Evolutionary conservation across 2,888 invertebrate species (phyloP).

Genomic region (Polia nebulosa): DNA sequence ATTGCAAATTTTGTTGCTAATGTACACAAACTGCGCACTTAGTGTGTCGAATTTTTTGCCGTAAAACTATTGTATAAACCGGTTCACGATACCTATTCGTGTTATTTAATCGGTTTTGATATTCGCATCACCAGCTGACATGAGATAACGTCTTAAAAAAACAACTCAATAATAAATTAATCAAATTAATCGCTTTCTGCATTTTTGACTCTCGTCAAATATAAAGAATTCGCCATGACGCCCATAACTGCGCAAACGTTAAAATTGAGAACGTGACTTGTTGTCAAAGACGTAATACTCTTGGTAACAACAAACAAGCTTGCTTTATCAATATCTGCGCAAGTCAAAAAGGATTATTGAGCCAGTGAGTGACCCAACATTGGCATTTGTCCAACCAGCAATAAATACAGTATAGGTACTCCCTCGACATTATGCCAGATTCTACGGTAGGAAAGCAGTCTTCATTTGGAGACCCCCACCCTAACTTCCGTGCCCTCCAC

Average conservation of each 20-base stretch:
- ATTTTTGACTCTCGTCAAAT: neutral
- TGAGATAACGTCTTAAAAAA: slow-evolving; percentile 42
- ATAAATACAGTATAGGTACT: slow-evolving; percentile 19
- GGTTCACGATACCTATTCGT: slow-evolving; percentile 47
- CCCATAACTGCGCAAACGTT: neutral
- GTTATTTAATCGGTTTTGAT: slow-evolving; percentile 49
- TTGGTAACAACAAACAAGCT: slow-evolving; percentile 25
- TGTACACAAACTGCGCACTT: slow-evolving; percentile 62
- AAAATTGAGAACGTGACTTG: slow-evolving; percentile 17
- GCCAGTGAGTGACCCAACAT: slow-evolving; percentile 69
- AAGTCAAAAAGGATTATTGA: slow-evolving; percentile 68
- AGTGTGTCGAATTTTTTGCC: slow-evolving; percentile 45
- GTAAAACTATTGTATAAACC: slow-evolving; percentile 44
- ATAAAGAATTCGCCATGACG: neutral
- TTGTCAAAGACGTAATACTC: slow-evolving; percentile 2
- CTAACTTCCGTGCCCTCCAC: slow-evolving; percentile 45
- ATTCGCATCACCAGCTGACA: slow-evolving; percentile 38
- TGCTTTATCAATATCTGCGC: slow-evolving; percentile 39
- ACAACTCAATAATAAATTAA: slow-evolving; percentile 23
- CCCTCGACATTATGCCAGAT: slow-evolving; percentile 21
- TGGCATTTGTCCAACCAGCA: slow-evolving; percentile 70
- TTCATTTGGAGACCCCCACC: slow-evolving; percentile 18
- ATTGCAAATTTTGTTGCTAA: slow-evolving; percentile 41
- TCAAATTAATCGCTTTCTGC: neutral
- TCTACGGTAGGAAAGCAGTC: slow-evolving; percentile 16